These are phyloP conservation scores for Nesoenas mayeri DNA, from an alignment of 2,113 vertebrate genomes.

Conservation along the genomic window DNA sequence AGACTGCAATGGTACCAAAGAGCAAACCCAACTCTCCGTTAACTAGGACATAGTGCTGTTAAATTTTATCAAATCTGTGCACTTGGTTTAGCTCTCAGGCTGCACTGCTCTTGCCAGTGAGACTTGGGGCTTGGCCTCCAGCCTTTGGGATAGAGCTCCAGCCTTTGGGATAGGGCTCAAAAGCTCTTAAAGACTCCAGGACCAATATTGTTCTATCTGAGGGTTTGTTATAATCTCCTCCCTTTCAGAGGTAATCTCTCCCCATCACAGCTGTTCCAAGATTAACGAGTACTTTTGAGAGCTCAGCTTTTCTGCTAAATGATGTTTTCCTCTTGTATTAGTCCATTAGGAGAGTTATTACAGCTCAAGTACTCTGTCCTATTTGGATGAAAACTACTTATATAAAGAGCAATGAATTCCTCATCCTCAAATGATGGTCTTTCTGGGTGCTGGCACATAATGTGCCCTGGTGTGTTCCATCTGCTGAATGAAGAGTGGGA, in stretches of 20 bases:
- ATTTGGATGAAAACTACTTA: constrained; percentile 33
- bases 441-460: neutral
- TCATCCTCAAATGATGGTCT: neutral
- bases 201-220: constrained; percentile 58
- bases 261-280: neutral
- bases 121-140: neutral
- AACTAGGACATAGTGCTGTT: neutral
- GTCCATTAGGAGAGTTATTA: neutral
- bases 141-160: neutral
- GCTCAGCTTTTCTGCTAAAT: constrained; percentile 36
- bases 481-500: neutral
- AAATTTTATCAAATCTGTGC: neutral
- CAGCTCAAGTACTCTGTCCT: neutral
- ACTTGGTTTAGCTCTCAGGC: neutral
- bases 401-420: neutral
- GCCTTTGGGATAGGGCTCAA: neutral
- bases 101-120: neutral
- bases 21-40: neutral
- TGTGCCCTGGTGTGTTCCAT: neutral
- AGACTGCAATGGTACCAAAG: neutral
- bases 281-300: constrained; percentile 6
- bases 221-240: constrained; percentile 16
- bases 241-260: constrained; percentile 4
- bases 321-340: neutral
- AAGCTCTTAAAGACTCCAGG: constrained; percentile 29